Percentiles rank a stretch among this genome's conserved stretches.
Conservation (phyloP, 2,113 vertebrate genomes). For the Octodon degus region DNA sequence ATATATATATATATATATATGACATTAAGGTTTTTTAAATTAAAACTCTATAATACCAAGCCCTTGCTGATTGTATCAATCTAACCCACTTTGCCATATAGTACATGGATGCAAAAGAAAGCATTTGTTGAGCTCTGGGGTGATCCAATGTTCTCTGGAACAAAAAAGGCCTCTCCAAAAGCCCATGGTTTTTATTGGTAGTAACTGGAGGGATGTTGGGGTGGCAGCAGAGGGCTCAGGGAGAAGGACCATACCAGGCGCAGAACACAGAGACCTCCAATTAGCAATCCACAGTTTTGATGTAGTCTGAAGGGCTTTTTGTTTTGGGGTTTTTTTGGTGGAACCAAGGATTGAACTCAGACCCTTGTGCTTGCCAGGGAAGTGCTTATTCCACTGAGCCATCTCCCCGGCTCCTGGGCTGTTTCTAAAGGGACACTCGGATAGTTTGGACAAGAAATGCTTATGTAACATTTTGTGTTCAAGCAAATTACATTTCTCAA, state of each 20-base stretch:
- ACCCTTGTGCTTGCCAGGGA: too few species aligned
- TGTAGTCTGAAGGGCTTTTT: background rate
- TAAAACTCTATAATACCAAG: background rate
- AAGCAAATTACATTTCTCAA: background rate
- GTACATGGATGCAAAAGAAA: too few species aligned
- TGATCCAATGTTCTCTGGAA: too few species aligned
- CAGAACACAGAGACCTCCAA: background rate
- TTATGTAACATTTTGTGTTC: background rate
- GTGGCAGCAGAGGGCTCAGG: background rate
- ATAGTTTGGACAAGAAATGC: background rate
- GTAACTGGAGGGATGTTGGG: too few species aligned
- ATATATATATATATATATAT: too few species aligned
- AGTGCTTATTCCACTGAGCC: too few species aligned
- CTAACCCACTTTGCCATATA: background rate
- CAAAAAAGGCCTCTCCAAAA: background rate
- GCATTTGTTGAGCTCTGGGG: too few species aligned
- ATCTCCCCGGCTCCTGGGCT: too few species aligned
- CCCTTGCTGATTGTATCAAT: background rate
- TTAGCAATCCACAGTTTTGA: background rate
- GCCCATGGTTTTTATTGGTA: background rate
- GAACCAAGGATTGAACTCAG: too few species aligned
- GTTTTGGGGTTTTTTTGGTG: background rate
- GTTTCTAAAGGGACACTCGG: background rate
- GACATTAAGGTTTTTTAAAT: too few species aligned
- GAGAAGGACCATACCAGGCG: background rate